Evolutionary conservation across 2,888 invertebrate species (phyloP).

Genomic region (Andrena marginata): DNA sequence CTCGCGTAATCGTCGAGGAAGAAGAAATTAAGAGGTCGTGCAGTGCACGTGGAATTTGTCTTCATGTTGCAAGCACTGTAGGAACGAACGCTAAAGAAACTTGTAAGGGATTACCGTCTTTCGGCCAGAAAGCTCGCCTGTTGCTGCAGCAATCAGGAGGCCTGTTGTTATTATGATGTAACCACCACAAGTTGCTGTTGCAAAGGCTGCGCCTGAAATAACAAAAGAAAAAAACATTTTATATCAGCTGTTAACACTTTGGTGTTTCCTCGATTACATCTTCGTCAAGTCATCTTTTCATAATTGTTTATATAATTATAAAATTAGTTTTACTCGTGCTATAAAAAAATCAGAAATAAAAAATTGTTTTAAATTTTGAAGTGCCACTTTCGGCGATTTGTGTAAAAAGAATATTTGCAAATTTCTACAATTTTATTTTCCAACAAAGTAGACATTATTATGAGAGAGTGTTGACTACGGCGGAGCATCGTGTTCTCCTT

Average conservation of each 20-base stretch:
- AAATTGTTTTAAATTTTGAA: no score
- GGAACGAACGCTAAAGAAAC: conserved; percentile 27
- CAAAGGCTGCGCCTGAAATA: conserved; percentile 81
- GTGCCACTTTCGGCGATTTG: background rate
- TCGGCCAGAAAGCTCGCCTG: conserved; percentile 88
- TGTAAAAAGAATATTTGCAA: background rate
- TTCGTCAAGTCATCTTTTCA: no score
- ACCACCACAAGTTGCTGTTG: conserved; percentile 85
- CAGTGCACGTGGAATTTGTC: conserved; percentile 1
- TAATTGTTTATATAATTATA: no score
- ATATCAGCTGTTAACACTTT: background rate
- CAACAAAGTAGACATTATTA: background rate
- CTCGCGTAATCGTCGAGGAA: conserved; percentile 30
- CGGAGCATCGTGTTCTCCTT: background rate
- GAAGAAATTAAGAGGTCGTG: conserved; percentile 14
- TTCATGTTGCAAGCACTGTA: background rate
- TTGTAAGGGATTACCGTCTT: conserved; percentile 84
- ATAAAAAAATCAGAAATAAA: no score
- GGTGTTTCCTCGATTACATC: no score
- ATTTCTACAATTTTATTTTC: background rate
- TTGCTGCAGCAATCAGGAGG: conserved; percentile 88
- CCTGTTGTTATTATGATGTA: conserved; percentile 91
- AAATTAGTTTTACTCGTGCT: no score
- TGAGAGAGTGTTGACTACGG: background rate
- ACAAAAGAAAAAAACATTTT: conserved; percentile 26